Evolutionary conservation across 2,797 vertebrate genomes (phyloP), one percentile per base, ranked within the genome.

Genomic region (Poecile montanus): DNA sequence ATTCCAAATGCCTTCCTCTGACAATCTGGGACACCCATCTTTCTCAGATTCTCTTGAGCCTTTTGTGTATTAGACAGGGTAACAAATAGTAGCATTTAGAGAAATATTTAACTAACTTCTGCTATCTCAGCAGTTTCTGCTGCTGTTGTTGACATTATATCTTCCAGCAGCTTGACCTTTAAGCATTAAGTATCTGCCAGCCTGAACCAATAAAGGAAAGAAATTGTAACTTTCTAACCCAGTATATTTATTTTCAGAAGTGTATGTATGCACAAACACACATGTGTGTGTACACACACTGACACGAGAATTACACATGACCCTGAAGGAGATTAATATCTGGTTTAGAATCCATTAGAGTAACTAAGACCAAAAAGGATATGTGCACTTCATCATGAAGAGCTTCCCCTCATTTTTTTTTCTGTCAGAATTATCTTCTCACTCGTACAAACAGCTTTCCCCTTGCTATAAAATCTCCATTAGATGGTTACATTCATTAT

Each of bases 141-240:
- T 29, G 27, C 85, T 40, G 17, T 45, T 68, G 44, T 56, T 91
- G 89, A 58, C 38, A 32, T 80, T 70, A 5, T 85, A 78, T 32
- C 45, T 77, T 81, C 60, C 54, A 72, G 53, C 63, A 93, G 20
- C 19, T 79, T 91, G 62, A 91, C 60, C 61, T 96, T 94, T 94
- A 75, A 85, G 54, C 9, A 1, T 25, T 73, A 80, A 86, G 50
- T 75, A 45, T 25, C 65, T 87, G 85, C 48, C 26, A 22, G 42
- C 62, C 72, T 36, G 34, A 68, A 17, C 4, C 10, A 44, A 60
- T n/a, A 78, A 65, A 45, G 76, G 36, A 80, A 93, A 86, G 66
- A 80, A 81, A 30, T 29, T 58, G 9, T 47, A 63, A 47, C 36
- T 67, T 11, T 47, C 20, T 87, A 51, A 45, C 14, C 19, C 38